Evolutionary conservation across 2,888 invertebrate species (phyloP), one percentile per base, ranked within the genome.

Genomic region (Drosophila greeni): DNA sequence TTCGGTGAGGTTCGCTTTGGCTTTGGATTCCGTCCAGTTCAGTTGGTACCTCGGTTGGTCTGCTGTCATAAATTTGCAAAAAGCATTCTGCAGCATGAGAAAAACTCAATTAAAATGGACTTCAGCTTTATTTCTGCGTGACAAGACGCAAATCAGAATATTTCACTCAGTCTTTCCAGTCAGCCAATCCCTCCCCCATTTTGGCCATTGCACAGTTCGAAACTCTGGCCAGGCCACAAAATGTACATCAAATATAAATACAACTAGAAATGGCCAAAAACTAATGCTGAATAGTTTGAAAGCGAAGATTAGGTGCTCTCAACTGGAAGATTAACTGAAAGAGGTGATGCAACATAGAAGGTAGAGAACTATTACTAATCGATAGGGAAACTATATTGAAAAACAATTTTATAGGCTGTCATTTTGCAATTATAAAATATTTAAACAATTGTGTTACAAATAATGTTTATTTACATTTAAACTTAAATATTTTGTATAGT

Each of bases 71-170:
- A 75, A 70, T 75, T 69, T 61, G 60, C 49, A 61, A 62, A 60
- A 55, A 62, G 54, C 62, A 40, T 56, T 71, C 65, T 49, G 47
- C 65, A 70, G 36, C 71, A 49, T 40, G 43, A 47, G 72, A 76
- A 83, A 80, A 85, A 80, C 84, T 80, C 85, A 80, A 80, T 80
- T 80, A 80, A 80, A 80, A 72, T 62, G 75, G 70, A 77, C 82
- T 85, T 85, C 71, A 72, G 85, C 76, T 67, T 61, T 69, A 71
- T 74, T 73, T 31, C 48, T 67, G 53, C 58, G 57, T 82, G 79
- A 78, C 67, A 75, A 66, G 60, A 64, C 64, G 53, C 66, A 77
- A 77, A 81, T 75, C 72, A 81, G 65, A 64, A 70, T 54, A 48
- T 67, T 70, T 53, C 62, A 49, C 52, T 65, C 51, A 34, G 34